Base-by-base conservation (phyloP, 1,140 invertebrate genomes). In the Dreissena rostriformis region DNA sequence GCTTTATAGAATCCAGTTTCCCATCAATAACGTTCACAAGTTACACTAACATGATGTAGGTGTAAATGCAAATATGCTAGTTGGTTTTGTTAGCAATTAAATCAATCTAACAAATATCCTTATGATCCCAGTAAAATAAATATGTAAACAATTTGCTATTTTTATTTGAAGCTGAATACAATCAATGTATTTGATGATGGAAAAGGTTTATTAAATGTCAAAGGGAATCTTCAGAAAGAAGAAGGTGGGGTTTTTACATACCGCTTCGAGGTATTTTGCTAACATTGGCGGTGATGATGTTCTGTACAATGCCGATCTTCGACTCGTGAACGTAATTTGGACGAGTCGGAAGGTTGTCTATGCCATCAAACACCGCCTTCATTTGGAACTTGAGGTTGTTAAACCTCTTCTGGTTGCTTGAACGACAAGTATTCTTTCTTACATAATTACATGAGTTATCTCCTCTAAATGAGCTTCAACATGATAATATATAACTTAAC, bases 291-390 rank as follows among this genome's bases (percentile, higher is more conserved):
- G 28, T 28, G 29, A 74, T 74, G n/a, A 53, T 26, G 55, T 55
- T 74, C 22, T 74, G 52, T 53, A 74, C 72, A 57, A 74, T 74
- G 14, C 72, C 72, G 61, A 74, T 74, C 28, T 74, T 55, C 6
- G 52, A 61, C 11, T 39, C 73, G 12, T 75, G 55, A 49, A 75
- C 55, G 24, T 75, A 63, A 39, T 14, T 26, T 2, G 73, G 73
- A 17, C 57, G 61, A 39, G 61, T 19, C 12, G 73, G 73, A 12
- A 75, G 51, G n/a, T 49, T 15, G 10, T 74, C 73, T 11, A 55
- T 26, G 8, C 14, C 24, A 19, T 6, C 22, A 22, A 75, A 75
- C 11, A 29, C 28, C 5, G 73, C 15, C 24, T 75, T 61, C 14
- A 28, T 28, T 29, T 75, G 22, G 51, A 75, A 75, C 14, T 29